phyloP scores from a whole-genome alignment of 2,888 invertebrate species.

The Parascotia fuliginaria region DNA sequence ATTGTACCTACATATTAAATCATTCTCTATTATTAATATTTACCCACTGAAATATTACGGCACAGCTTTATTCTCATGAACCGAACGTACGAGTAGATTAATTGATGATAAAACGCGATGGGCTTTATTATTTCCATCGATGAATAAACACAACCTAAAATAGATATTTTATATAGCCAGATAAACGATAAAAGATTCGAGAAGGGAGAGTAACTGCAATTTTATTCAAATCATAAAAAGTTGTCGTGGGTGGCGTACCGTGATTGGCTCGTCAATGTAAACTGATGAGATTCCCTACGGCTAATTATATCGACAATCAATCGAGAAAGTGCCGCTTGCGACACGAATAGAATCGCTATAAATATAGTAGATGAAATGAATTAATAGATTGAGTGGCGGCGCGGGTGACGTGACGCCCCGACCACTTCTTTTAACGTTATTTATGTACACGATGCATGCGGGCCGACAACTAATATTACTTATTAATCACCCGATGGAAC shows the following conservation, averaged over 20 bases:
- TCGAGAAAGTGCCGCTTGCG: conserved; percentile 62
- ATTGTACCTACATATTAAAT: conserved; percentile 13
- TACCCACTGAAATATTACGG: conserved; percentile 15
- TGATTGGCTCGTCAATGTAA: conserved; percentile 37
- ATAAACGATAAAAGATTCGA: conserved; percentile 47
- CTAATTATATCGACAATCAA: conserved; percentile 70
- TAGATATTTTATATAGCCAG: conserved; percentile 50
- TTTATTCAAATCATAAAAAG: conserved; percentile 42
- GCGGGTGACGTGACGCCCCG: conserved; percentile 14
- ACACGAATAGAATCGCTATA: conserved; percentile 56
- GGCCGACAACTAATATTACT: conserved; percentile 58
- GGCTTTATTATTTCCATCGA: conserved; percentile 38
- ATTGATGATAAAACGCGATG: conserved; percentile 39
- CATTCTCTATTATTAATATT: conserved; percentile 24
- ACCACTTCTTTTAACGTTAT: conserved; percentile 55
- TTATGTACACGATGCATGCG: conserved; percentile 63
- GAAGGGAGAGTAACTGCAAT: conserved; percentile 36
- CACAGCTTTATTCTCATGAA: conserved; percentile 21
- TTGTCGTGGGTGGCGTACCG: conserved; percentile 35
- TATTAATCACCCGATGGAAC: conserved; percentile 63
- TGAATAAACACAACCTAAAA: conserved; percentile 44
- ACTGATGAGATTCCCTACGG: conserved; percentile 41
- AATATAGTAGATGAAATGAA: conserved; percentile 51
- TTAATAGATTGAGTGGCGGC: conserved; percentile 40
- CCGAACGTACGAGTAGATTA: conserved; percentile 22